phyloP scores from a whole-genome alignment of 2,888 invertebrate genomes.

The Laothoe populi region DNA sequence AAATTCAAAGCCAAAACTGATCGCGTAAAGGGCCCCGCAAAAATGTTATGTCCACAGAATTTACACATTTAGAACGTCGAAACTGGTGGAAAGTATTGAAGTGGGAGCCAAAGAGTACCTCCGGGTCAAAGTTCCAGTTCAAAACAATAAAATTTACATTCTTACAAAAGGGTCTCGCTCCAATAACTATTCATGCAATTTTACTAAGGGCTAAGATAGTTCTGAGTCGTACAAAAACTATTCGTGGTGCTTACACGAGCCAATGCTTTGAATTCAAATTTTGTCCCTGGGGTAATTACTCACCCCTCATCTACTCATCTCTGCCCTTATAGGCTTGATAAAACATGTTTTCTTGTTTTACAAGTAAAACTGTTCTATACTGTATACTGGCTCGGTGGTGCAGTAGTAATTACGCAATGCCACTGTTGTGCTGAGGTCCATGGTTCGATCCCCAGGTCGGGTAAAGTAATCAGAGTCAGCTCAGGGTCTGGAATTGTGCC shows the following conservation, averaged over 20 bases:
- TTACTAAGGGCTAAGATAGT: constrained; percentile 36
- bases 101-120: constrained; percentile 54
- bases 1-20: constrained; percentile 23
- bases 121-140: constrained; percentile 47
- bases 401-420: no score
- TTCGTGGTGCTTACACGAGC: constrained; percentile 29
- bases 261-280: constrained; percentile 33
- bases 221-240: constrained; percentile 38
- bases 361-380: no score
- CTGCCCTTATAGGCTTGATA: neutral
- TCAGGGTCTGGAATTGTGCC: no score
- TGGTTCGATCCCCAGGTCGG: no score
- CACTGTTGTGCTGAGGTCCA: no score
- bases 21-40: constrained; percentile 16
- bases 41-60: constrained; percentile 24
- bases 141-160: constrained; percentile 67
- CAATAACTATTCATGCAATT: constrained; percentile 52
- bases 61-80: constrained; percentile 27
- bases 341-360: neutral
- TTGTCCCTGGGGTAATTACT: constrained; percentile 24
- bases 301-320: neutral
- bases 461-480: no score
- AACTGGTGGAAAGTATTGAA: constrained; percentile 47
- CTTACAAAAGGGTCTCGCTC: constrained; percentile 54
- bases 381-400: no score